Percentiles rank a stretch among this genome's conserved stretches.
Evolutionary conservation across 1,140 invertebrate genomes (phyloP).

Genomic region (Wiebesia pumilae): DNA sequence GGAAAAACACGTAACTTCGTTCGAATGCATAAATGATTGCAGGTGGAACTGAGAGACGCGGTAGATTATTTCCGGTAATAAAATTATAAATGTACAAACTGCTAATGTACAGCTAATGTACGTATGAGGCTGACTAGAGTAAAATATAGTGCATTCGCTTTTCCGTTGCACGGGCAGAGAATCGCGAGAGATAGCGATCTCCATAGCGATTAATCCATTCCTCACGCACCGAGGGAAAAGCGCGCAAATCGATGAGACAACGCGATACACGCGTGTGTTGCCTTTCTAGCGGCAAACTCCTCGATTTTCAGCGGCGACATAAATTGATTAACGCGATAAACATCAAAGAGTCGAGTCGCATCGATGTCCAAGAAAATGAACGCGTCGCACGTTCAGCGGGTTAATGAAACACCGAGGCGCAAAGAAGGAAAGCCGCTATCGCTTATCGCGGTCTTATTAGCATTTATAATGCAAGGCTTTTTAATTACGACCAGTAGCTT

Average conservation of each 20-base stretch:
- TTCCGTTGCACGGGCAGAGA: background rate
- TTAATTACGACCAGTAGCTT: background rate
- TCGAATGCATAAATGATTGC: no score
- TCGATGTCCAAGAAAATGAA: background rate
- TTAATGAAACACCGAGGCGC: background rate
- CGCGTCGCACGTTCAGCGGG: background rate
- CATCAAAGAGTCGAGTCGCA: background rate
- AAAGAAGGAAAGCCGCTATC: background rate
- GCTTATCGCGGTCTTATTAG: background rate
- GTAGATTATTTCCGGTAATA: no score
- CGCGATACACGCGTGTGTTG: background rate
- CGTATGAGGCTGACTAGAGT: no score
- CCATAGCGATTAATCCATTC: background rate
- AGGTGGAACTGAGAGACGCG: no score
- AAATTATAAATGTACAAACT: no score
- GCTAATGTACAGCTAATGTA: no score
- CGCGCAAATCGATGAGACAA: background rate
- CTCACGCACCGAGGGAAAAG: background rate
- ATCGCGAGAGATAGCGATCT: background rate
- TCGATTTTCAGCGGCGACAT: background rate
- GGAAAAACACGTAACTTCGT: no score
- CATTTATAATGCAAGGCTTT: background rate
- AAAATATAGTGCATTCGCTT: background rate
- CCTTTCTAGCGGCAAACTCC: background rate
- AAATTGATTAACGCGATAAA: constrained; percentile 14